Conservation (phyloP, 2,888 invertebrate species). For the Hymenopus coronatus region DNA sequence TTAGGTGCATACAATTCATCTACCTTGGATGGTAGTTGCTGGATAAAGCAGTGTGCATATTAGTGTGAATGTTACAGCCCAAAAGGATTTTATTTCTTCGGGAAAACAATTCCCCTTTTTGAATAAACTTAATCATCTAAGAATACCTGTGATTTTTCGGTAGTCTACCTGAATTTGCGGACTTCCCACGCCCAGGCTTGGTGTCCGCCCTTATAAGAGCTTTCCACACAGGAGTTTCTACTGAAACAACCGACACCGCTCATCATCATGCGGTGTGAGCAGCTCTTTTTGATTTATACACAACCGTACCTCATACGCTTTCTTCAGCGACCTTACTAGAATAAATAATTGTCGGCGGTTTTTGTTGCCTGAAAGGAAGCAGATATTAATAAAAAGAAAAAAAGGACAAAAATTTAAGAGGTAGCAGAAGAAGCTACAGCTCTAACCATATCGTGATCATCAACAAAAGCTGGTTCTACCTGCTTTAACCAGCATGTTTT, state of each 20-base stretch:
- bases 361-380: neutral
- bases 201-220: neutral
- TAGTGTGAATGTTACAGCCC: too few relatives aligned
- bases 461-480: neutral
- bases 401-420: neutral
- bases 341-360: neutral
- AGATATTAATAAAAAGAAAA: neutral
- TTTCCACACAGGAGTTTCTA: neutral
- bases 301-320: neutral
- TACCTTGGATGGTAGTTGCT: too few relatives aligned
- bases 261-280: neutral
- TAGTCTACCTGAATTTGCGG: neutral
- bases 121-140: neutral
- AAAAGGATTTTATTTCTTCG: too few relatives aligned
- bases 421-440: neutral
- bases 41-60: too few relatives aligned
- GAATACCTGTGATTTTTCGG: too few relatives aligned
- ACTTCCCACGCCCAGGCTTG: neutral
- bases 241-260: neutral
- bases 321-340: neutral
- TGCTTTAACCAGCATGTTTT: neutral
- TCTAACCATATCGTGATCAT: neutral
- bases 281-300: neutral
- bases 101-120: neutral
- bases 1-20: too few relatives aligned